Conservation (phyloP, 2,113 vertebrate genomes). For the Scomber scombrus region DNA sequence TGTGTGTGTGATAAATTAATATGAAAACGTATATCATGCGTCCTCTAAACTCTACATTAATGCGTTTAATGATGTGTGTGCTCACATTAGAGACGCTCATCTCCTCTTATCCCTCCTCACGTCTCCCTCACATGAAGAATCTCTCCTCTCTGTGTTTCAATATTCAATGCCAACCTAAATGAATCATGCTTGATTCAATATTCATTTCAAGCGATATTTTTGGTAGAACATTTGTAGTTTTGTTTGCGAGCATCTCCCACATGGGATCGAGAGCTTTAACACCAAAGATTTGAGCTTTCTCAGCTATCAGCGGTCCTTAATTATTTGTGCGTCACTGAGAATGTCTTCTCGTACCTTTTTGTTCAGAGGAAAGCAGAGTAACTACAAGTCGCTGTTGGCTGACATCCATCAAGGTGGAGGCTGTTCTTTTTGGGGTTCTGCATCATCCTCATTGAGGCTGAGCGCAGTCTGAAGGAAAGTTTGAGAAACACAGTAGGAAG, state of each 20-base stretch:
- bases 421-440: constrained; percentile 17
- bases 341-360: constrained; percentile 12
- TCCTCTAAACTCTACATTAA: constrained; percentile 7
- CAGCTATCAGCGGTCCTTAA: constrained; percentile 41
- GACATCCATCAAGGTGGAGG: constrained; percentile 36
- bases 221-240: constrained; percentile 43
- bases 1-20: constrained; percentile 45
- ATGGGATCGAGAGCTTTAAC: constrained; percentile 22
- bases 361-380: constrained; percentile 1
- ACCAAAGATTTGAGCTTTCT: neutral
- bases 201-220: constrained; percentile 51
- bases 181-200: constrained; percentile 60
- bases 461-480: constrained; percentile 18
- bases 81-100: constrained; percentile 32
- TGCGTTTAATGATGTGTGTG: constrained; percentile 10
- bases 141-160: constrained; percentile 20
- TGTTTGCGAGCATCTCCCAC: constrained; percentile 32
- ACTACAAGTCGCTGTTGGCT: neutral
- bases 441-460: neutral
- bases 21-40: constrained; percentile 25
- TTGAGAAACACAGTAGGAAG: neutral
- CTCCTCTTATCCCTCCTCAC: neutral
- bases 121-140: constrained; percentile 1
- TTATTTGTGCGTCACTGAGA: constrained; percentile 60
- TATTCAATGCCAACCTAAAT: constrained; percentile 57